A percentile compares a stretch with the other conserved stretches of the same genome.
phyloP scores from a whole-genome alignment of 2,888 invertebrate species.

The Odontocolon sp. region DNA sequence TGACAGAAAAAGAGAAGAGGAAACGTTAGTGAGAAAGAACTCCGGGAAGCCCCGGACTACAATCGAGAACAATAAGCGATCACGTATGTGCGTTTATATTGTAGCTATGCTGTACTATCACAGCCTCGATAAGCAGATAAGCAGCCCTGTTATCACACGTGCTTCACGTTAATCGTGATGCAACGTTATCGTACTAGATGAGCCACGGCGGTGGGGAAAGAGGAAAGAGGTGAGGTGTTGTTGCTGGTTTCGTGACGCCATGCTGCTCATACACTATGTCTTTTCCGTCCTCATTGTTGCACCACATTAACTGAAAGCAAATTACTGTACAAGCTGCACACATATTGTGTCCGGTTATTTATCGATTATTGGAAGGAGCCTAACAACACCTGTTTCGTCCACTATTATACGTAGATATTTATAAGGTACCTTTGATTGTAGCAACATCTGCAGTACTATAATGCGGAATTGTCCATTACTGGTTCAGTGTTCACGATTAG shows the following conservation, averaged over 20 bases:
- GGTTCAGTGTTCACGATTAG: too few relatives aligned
- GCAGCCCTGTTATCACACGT: conserved; percentile 50
- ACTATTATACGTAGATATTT: not conserved
- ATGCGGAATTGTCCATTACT: too few relatives aligned
- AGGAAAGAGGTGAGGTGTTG: not conserved
- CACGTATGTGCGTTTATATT: conserved; percentile 34
- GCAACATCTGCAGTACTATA: too few relatives aligned
- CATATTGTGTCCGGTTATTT: conserved; percentile 2
- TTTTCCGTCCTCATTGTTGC: not conserved
- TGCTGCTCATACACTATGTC: not conserved
- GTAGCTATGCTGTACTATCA: conserved; percentile 21
- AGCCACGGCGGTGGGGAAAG: conserved; percentile 1
- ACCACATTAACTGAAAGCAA: not conserved
- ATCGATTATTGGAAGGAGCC: conserved; percentile 9
- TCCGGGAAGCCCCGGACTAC: conserved; percentile 24
- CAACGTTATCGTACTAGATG: conserved; percentile 36
- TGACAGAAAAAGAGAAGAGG: not conserved
- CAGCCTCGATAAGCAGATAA: conserved; percentile 36
- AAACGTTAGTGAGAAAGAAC: not conserved
- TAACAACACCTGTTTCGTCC: conserved; percentile 5
- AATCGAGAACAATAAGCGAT: conserved; percentile 48
- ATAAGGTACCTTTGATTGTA: too few relatives aligned
- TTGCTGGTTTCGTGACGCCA: not conserved
- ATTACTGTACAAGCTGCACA: conserved; percentile 2
- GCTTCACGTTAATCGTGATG: conserved; percentile 45